These are phyloP conservation scores for Meles meles DNA, from an alignment of 2,113 vertebrate genomes.

Conservation along the genomic window DNA sequence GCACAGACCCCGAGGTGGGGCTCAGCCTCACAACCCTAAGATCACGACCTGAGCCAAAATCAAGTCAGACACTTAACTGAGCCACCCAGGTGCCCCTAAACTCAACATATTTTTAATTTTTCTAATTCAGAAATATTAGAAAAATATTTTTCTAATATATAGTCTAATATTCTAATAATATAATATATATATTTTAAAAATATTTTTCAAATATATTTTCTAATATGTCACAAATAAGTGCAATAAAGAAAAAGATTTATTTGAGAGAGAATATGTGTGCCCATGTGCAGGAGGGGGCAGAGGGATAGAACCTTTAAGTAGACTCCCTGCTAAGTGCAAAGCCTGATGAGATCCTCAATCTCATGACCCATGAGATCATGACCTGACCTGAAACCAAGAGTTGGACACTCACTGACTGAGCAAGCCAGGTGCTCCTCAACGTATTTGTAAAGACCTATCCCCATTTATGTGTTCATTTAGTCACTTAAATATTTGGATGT, in stretches of 20 bases:
- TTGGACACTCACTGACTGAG: neutral
- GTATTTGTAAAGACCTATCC: neutral
- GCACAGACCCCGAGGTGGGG: neutral
- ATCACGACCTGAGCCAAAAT: neutral
- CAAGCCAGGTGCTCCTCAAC: neutral
- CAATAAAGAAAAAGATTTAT: neutral
- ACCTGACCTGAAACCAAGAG: neutral
- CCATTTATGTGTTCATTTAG: neutral
- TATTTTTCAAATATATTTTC: too few species aligned
- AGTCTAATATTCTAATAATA: too few species aligned
- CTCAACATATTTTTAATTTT: neutral
- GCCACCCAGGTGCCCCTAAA: neutral
- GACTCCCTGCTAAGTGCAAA: neutral
- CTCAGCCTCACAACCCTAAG: neutral
- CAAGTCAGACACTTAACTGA: neutral
- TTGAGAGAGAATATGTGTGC: neutral
- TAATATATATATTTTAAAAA: too few species aligned
- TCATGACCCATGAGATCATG: neutral
- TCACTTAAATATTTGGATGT: neutral
- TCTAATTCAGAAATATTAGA: neutral
- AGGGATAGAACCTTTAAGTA: neutral
- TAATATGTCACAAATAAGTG: too few species aligned
- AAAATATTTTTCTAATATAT: too few species aligned
- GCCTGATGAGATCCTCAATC: accelerated
- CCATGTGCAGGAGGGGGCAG: neutral